Conservation (phyloP, 2,797 vertebrate genomes). For the Xenopus petersii region DNA sequence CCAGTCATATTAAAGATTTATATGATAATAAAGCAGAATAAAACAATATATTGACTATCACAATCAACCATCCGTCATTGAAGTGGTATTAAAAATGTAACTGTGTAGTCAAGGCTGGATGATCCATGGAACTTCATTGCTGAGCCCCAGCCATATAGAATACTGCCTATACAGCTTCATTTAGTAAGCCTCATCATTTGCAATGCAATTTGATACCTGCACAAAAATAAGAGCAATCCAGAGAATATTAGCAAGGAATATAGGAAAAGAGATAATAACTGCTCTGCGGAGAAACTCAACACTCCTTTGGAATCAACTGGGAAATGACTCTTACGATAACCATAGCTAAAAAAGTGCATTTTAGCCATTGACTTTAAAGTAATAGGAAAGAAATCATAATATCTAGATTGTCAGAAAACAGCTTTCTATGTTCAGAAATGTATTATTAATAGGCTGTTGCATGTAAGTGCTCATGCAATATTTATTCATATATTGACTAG, state of each 20-base stretch:
- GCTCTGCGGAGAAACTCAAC: too few species aligned
- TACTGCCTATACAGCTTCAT: slow-evolving; percentile 49
- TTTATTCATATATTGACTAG: slow-evolving; percentile 63
- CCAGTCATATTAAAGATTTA: slow-evolving; percentile 53
- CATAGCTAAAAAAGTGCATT: slow-evolving; percentile 24
- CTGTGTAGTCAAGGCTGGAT: slow-evolving; percentile 36
- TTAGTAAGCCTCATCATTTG: slow-evolving; percentile 40
- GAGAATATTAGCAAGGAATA: too few species aligned
- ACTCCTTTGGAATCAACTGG: too few species aligned
- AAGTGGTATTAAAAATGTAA: slow-evolving; percentile 60
- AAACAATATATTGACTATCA: slow-evolving; percentile 50
- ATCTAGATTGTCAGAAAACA: slow-evolving; percentile 56
- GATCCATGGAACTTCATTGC: too few species aligned
- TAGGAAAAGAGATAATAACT: too few species aligned
- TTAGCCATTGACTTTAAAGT: slow-evolving; percentile 55
- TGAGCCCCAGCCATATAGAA: slow-evolving; percentile 19
- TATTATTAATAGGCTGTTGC: slow-evolving; percentile 66
- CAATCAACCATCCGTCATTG: slow-evolving; percentile 59
- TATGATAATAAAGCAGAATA: slow-evolving; percentile 53
- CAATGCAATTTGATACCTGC: slow-evolving; percentile 52
- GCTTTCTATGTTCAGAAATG: slow-evolving; percentile 56
- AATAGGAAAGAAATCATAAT: slow-evolving; percentile 52
- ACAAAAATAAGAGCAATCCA: slow-evolving; percentile 50
- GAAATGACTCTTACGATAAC: too few species aligned
- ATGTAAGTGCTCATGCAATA: slow-evolving; percentile 70